A percentile compares a stretch with the other conserved stretches of the same genome.
These are phyloP conservation scores for Etheostoma spectabile DNA, from an alignment of 2,113 vertebrate species.

Conservation along the genomic window DNA sequence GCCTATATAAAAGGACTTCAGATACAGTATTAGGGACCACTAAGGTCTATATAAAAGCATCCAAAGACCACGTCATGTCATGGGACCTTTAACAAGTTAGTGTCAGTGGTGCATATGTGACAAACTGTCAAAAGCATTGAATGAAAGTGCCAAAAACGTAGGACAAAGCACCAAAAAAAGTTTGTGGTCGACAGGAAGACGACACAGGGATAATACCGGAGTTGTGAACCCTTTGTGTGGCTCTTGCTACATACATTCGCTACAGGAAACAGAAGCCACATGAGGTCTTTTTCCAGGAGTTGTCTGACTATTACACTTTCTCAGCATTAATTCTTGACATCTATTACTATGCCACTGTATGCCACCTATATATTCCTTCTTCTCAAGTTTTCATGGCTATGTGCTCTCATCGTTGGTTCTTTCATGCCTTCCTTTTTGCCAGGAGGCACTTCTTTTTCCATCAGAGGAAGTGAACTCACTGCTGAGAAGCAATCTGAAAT, in stretches of 20 bases:
- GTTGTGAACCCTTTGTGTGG: not conserved
- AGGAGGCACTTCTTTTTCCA: constrained; percentile 14
- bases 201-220: not conserved
- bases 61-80: too few relatives aligned
- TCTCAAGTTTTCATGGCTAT: not conserved
- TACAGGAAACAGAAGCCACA: not conserved
- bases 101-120: too few relatives aligned
- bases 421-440: constrained; percentile 6
- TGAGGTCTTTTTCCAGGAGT: not conserved
- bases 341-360: not conserved
- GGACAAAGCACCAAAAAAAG: too few relatives aligned
- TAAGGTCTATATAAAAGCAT: too few relatives aligned
- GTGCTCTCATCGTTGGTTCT: not conserved
- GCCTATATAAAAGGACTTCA: too few relatives aligned
- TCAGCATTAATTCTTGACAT: not conserved
- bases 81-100: not conserved
- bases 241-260: not conserved
- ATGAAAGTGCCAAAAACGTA: too few relatives aligned
- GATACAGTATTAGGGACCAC: too few relatives aligned
- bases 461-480: constrained; percentile 8
- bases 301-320: not conserved
- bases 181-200: too few relatives aligned
- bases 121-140: too few relatives aligned
- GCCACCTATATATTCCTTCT: too few relatives aligned
- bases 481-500: constrained; percentile 28